Percentiles rank a stretch among this genome's conserved stretches.
Conservation (phyloP, 2,113 vertebrate species). For the Chinchilla lanigera region DNA sequence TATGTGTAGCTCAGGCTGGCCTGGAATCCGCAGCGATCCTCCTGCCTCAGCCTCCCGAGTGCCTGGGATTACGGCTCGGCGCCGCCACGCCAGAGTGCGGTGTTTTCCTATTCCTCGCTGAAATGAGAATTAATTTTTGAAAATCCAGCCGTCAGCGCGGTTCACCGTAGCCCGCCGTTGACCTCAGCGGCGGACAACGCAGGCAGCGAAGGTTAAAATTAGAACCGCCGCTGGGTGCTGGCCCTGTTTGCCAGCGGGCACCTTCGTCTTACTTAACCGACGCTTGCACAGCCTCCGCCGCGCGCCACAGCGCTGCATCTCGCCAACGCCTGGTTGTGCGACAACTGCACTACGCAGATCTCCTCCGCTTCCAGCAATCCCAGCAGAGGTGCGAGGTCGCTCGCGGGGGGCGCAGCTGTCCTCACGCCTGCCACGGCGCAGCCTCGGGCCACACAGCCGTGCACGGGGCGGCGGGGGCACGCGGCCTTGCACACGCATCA, state of each 20-base stretch:
- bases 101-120: constrained; percentile 61
- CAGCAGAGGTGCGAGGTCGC: neutral
- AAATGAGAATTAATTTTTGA: constrained; percentile 66
- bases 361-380: neutral
- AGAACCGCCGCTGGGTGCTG: constrained; percentile 48
- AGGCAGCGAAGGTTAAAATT: constrained; percentile 68
- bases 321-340: constrained; percentile 57
- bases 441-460: neutral
- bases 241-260: constrained; percentile 58
- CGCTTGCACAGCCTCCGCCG: constrained; percentile 50
- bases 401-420: neutral
- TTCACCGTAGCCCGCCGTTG: constrained; percentile 43
- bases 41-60: neutral
- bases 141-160: constrained; percentile 17
- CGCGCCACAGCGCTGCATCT: constrained; percentile 58
- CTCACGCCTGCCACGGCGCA: neutral
- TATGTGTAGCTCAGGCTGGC: neutral
- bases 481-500: neutral
- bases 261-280: constrained; percentile 71
- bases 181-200: constrained; percentile 49
- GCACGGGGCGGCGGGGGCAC: neutral
- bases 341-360: neutral
- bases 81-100: neutral
- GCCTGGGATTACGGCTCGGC: neutral
- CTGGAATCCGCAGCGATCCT: neutral